Conservation (phyloP, 2,888 invertebrate genomes). For the Hypercompe scribonia region DNA sequence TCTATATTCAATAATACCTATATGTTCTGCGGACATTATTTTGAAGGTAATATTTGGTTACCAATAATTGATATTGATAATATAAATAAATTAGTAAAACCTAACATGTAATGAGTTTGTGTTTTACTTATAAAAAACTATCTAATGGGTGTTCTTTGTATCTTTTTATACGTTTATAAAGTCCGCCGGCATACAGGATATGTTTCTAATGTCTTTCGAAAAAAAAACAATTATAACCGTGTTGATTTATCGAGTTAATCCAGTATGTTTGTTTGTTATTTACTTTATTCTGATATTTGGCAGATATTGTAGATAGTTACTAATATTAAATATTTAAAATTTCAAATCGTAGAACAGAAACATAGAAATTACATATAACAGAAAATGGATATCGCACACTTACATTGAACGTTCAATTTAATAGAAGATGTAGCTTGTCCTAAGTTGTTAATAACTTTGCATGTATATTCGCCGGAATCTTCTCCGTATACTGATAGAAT, state of each 20-base stretch:
- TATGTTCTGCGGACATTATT: background rate
- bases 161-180: too few relatives aligned
- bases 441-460: constrained; percentile 94
- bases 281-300: background rate
- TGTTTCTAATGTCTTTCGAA: too few relatives aligned
- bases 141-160: too few relatives aligned
- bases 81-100: too few relatives aligned
- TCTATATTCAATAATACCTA: background rate
- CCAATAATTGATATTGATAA: background rate
- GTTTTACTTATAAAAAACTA: too few relatives aligned
- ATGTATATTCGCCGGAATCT: constrained; percentile 97
- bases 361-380: background rate
- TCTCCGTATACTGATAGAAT: constrained; percentile 97
- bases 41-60: background rate
- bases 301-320: background rate
- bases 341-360: background rate
- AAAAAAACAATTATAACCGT: too few relatives aligned
- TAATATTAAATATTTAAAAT: background rate
- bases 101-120: too few relatives aligned
- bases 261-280: background rate
- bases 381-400: constrained; percentile 67
- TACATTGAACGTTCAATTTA: constrained; percentile 92
- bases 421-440: constrained; percentile 94
- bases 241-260: too few relatives aligned
- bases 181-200: too few relatives aligned